Evolutionary conservation across 1,140 invertebrate genomes (phyloP).

Genomic region (Drosophila pallidifrons): DNA sequence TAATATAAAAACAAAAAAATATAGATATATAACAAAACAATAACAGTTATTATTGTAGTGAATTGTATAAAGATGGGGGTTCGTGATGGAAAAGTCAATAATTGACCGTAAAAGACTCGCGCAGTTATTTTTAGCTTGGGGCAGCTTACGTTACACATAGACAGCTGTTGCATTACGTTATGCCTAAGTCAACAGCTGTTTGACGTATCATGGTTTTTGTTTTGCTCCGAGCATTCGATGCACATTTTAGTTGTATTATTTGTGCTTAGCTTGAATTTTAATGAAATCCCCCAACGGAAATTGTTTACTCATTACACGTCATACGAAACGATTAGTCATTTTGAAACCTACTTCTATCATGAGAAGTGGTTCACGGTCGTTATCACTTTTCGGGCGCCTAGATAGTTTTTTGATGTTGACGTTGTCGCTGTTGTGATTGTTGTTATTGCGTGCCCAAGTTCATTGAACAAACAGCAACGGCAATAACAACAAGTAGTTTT

Average conservation of each 20-base stretch:
- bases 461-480: conserved; percentile 56
- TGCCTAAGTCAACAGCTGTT: conserved; percentile 51
- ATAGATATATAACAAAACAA: not conserved
- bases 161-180: conserved; percentile 9
- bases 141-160: conserved; percentile 46
- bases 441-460: conserved; percentile 58
- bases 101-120: conserved; percentile 71
- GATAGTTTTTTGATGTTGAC: conserved; percentile 30
- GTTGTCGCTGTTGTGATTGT: conserved; percentile 15
- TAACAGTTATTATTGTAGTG: not conserved
- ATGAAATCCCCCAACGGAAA: not conserved
- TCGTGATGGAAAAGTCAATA: conserved; percentile 70
- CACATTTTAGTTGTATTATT: conserved; percentile 39
- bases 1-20: conserved; percentile 29
- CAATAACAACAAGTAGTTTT: conserved; percentile 31
- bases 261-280: conserved; percentile 6
- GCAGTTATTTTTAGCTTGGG: conserved; percentile 81
- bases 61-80: conserved; percentile 14
- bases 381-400: conserved; percentile 27
- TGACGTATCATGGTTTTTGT: conserved; percentile 43
- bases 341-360: not conserved
- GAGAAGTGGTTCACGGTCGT: conserved; percentile 58
- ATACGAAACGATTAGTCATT: conserved; percentile 15
- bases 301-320: conserved; percentile 1
- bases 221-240: conserved; percentile 62